phyloP scores from a whole-genome alignment of 2,113 vertebrate genomes.

The Odocoileus hemionus region DNA sequence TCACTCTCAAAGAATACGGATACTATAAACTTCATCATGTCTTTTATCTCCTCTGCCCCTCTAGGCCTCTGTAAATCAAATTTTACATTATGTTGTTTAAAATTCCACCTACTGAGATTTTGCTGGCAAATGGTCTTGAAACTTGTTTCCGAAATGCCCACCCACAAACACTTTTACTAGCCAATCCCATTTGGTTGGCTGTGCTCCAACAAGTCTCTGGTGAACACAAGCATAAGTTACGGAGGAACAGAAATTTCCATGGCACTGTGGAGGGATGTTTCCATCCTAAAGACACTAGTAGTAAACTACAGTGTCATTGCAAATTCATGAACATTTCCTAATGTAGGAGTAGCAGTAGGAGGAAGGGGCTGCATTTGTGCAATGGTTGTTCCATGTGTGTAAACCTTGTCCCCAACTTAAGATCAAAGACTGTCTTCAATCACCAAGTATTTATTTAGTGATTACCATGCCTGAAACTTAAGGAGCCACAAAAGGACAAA shows the following conservation, averaged over 20 bases:
- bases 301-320: conserved; percentile 39
- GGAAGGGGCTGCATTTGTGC: not conserved
- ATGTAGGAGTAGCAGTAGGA: not conserved
- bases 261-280: conserved; percentile 57
- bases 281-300: conserved; percentile 52
- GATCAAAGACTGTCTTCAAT: conserved; percentile 51
- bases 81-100: not conserved
- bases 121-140: conserved; percentile 58
- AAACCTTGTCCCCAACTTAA: not conserved
- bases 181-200: conserved; percentile 61
- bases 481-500: conserved; percentile 16
- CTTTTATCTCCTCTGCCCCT: conserved; percentile 12
- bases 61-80: not conserved
- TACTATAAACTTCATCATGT: not conserved
- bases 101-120: conserved; percentile 48
- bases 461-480: not conserved
- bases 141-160: conserved; percentile 50
- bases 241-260: conserved; percentile 52
- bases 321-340: conserved; percentile 38
- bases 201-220: conserved; percentile 34
- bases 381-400: not conserved
- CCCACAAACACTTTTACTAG: conserved; percentile 57
- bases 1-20: conserved; percentile 9
- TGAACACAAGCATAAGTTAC: conserved; percentile 43
- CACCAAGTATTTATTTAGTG: conserved; percentile 56